These are phyloP conservation scores for Drosophila kokeensis DNA, from an alignment of 2,888 invertebrate species.

Conservation along the genomic window DNA sequence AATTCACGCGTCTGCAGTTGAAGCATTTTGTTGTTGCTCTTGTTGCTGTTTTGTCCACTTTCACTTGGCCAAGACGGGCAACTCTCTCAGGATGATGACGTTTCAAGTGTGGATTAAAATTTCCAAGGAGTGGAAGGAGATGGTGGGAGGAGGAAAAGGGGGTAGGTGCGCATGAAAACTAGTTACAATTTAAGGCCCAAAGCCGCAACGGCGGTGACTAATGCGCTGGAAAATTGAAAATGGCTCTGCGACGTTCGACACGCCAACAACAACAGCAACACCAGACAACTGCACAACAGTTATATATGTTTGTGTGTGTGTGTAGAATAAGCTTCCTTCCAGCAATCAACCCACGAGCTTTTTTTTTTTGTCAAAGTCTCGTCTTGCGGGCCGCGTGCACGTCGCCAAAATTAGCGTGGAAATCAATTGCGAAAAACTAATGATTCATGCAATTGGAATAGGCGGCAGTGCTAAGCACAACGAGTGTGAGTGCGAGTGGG, in stretches of 20 bases:
- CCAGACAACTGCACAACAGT: constrained; percentile 4
- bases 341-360: constrained; percentile 35
- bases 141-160: background rate
- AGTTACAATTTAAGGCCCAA: constrained; percentile 69
- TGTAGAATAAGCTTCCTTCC: background rate
- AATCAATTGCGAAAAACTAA: constrained; percentile 66
- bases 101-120: constrained; percentile 50
- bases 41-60: constrained; percentile 62
- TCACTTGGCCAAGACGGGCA: constrained; percentile 58
- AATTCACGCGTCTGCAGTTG: constrained; percentile 74
- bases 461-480: background rate
- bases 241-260: constrained; percentile 47
- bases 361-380: constrained; percentile 54
- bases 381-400: constrained; percentile 60
- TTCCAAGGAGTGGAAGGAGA: constrained; percentile 28
- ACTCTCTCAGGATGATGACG: constrained; percentile 68
- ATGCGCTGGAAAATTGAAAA: constrained; percentile 76
- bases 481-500: background rate
- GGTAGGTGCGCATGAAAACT: constrained; percentile 50
- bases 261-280: constrained; percentile 13
- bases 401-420: constrained; percentile 69
- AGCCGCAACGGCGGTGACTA: constrained; percentile 61
- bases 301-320: constrained; percentile 1
- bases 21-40: constrained; percentile 11
- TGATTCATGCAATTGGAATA: constrained; percentile 69